A percentile compares a stretch with the other conserved stretches of the same genome.
Conservation (phyloP, 2,113 vertebrate species). For the Cygnus atratus region DNA sequence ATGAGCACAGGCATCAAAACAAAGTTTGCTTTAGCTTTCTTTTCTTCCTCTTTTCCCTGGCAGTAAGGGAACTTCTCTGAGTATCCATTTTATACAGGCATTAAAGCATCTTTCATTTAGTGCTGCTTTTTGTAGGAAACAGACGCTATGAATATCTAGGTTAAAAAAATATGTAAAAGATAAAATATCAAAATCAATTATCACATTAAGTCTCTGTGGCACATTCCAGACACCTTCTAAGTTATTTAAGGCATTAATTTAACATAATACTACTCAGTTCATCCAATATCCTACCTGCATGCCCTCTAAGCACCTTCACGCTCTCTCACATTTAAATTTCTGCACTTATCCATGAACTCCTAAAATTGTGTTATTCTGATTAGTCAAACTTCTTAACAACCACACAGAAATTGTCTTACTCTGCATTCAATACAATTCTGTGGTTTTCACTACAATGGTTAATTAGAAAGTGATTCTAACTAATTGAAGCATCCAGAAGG, state of each 20-base stretch:
- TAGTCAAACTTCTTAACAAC: background rate
- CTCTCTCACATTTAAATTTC: background rate
- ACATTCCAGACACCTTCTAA: background rate
- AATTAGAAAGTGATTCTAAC: slow-evolving; percentile 38
- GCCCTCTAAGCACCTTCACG: background rate
- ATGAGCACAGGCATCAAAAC: background rate
- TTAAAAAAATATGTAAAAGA: background rate
- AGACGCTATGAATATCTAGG: background rate
- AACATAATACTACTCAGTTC: background rate
- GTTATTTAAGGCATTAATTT: background rate
- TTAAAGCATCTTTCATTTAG: background rate
- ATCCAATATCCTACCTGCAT: background rate
- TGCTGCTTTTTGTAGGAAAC: background rate
- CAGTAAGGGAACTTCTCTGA: background rate
- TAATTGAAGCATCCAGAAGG: slow-evolving; percentile 44
- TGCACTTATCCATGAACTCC: background rate
- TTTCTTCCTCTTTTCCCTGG: background rate
- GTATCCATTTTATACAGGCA: background rate
- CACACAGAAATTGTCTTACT: background rate
- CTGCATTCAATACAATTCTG: background rate
- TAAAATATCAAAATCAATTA: background rate
- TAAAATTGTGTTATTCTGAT: background rate
- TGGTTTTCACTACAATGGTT: background rate
- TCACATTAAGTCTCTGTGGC: background rate
- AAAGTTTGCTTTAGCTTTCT: background rate